A percentile compares a stretch with the other conserved stretches of the same genome.
phyloP scores from a whole-genome alignment of 2,113 vertebrate genomes.

The Heptranchias perlo region DNA sequence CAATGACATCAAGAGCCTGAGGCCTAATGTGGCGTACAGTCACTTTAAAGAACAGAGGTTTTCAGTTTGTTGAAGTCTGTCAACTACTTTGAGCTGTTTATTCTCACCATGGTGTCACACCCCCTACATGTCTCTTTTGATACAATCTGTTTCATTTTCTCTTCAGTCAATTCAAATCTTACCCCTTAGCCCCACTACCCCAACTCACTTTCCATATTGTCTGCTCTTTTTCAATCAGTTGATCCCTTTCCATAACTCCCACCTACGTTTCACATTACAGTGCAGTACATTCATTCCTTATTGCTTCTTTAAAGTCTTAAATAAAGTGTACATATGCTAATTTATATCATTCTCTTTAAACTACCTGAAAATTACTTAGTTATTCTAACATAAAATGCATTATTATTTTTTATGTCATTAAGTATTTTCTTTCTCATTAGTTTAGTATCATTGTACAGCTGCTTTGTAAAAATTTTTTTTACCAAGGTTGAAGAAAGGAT shows the following conservation, averaged over 20 bases:
- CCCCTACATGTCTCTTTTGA: constrained; percentile 88
- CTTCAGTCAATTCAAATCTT: constrained; percentile 83
- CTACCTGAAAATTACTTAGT: background rate
- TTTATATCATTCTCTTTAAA: background rate
- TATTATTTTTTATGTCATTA: background rate
- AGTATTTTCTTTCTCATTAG: background rate
- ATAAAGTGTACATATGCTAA: background rate
- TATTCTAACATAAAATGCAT: background rate
- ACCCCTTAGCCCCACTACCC: constrained; percentile 53
- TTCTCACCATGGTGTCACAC: constrained; percentile 91
- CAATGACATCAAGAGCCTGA: constrained; percentile 83
- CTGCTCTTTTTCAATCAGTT: constrained; percentile 8
- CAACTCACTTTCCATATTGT: constrained; percentile 83
- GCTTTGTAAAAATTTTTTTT: background rate
- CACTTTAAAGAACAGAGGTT: constrained; percentile 77
- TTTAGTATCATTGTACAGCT: background rate
- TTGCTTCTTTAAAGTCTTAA: background rate
- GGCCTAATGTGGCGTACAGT: constrained; percentile 80
- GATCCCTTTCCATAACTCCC: background rate
- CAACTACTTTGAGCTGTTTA: constrained; percentile 98
- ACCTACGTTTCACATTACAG: background rate
- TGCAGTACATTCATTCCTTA: background rate
- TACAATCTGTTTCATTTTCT: constrained; percentile 94
- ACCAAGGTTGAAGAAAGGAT: background rate
- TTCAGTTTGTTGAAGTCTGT: constrained; percentile 98